Percentiles rank a stretch among this genome's conserved stretches.
phyloP scores from a whole-genome alignment of 2,797 vertebrate genomes.

The Crocodylus rhombifer region DNA sequence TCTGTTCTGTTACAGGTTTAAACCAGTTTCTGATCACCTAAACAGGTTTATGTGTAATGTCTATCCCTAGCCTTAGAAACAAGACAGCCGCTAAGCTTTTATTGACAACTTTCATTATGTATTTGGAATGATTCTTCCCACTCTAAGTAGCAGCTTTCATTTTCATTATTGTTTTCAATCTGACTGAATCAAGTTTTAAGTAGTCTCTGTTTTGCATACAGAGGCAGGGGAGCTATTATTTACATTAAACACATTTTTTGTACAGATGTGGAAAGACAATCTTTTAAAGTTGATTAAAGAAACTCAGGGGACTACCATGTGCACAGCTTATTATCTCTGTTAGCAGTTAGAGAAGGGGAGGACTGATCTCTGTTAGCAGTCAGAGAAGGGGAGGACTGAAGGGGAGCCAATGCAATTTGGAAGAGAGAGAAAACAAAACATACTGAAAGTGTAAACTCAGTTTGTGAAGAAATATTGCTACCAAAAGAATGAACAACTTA shows the following conservation, averaged over 20 bases:
- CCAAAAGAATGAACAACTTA: background rate
- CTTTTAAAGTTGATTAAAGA: conserved; percentile 11
- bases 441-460: accelerated
- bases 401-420: background rate
- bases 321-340: background rate
- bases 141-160: background rate
- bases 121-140: background rate
- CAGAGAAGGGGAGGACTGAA: background rate
- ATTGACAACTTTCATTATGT: background rate
- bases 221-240: background rate
- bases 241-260: conserved; percentile 32
- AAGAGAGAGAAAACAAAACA: background rate
- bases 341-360: background rate
- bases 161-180: background rate
- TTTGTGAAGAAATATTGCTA: background rate
- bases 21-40: too few relatives aligned
- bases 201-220: background rate
- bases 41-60: too few relatives aligned
- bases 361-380: background rate
- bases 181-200: background rate
- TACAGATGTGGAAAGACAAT: conserved; percentile 6
- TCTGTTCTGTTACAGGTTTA: too few relatives aligned
- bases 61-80: background rate
- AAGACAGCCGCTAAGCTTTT: background rate
- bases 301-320: background rate